Evolutionary conservation across 2,888 invertebrate species (phyloP), one percentile per base, ranked within the genome.

Genomic region (Atrina japonica): DNA sequence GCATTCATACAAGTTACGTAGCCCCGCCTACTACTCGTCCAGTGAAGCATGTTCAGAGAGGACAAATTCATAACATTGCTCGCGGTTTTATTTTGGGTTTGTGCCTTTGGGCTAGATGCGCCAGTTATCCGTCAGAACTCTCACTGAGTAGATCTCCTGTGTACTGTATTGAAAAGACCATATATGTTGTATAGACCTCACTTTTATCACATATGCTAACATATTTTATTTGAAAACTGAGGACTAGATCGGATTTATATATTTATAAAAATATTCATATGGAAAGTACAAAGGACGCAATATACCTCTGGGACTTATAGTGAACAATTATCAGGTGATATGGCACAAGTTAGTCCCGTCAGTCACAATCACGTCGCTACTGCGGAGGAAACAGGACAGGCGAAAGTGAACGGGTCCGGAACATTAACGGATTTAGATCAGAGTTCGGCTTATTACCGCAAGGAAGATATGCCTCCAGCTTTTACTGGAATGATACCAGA

Each of bases 81-180:
- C 70, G 70, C 61, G 69, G 77, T 58, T 72, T 77, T 69, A 75
- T 77, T 70, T 69, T 72, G 70, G 65, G 58, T 64, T 59, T 60
- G 70, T 76, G 78, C 78, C 78, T 74, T 66, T 67, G 68, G 77
- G 78, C 76, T 65, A 66, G 66, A 65, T 76, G 66, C 50, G 49
- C 65, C 66, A 35, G 35, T 35, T 35, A 35, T 35, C 35, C 35
- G 11, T 35, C 35, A 35, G 35, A 35, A 35, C 35, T 35, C 35
- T 35, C 35, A 11, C 6, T 35, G 35, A 35, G 11, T 35, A 35
- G 35, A 11, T 35, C 35, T 35, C 35, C 35, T 5, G 35, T 35
- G 11, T 7, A 35, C 11, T 35, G 35, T 35, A 35, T n/a, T 5
- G 35, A 35, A 35, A 35, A 35, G 5, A 35, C 35, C 11, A 11